Base-by-base conservation (phyloP, 2,888 invertebrate genomes). In the Helicoverpa assulta region DNA sequence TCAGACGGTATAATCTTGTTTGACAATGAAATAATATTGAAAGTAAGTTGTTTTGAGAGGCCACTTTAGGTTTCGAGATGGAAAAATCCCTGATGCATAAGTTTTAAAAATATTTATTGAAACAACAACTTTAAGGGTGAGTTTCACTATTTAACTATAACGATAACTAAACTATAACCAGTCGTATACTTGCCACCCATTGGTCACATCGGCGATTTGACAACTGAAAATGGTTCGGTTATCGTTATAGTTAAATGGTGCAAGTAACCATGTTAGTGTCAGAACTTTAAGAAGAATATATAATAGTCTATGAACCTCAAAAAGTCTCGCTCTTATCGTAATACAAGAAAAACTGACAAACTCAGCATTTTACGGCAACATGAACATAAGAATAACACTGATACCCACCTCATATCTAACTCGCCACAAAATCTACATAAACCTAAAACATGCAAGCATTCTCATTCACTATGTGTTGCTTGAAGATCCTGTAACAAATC, bases 1-100 rank as follows among this genome's bases (percentile, higher is more conserved):
- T 89, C 79, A 77, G 78, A 86, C 85, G 90, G 80, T 80, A 87
- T 91, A 90, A 93, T 91, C 87, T 77, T 81, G 80, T 91, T 89
- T 88, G 89, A 88, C 88, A 86, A 76, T 86, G 82, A 85, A 85
- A 87, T 85, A 85, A 64, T 71, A 79, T 83, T 83, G 65, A 55
- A 81, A 83, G 51, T 75, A 73, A 82, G 69, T 65, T 67, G 69
- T 81, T 80, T 79, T 56, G 53, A 67, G 67, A 64, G 71, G 72
- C 67, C 52, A 68, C 52, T 83, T 80, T 65, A 19, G 6, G n/a
- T 21, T 61, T 26, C 50, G 53, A 62, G 57, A 50, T 16, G 19
- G 29, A 62, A 26, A 19, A 26, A 29, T 12, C 37, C 16, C 7
- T 55, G 53, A 50, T 16, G 33, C 26, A 53, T 51, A 37, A 16